phyloP scores from a whole-genome alignment of 92 coral and sea anemone genomes.

The Pocillopora grandis region DNA sequence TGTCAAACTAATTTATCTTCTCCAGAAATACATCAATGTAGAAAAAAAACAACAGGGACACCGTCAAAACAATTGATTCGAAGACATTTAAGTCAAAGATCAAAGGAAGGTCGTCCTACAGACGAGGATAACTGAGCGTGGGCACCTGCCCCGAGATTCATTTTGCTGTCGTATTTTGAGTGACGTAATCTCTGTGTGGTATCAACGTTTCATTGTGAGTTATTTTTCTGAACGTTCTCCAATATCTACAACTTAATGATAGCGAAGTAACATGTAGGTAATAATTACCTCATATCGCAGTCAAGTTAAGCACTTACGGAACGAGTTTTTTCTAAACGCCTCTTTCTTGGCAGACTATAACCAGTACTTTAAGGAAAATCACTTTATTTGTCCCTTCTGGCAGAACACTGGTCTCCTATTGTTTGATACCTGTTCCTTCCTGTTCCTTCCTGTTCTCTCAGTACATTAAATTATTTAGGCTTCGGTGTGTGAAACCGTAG shows the following conservation, averaged over 20 bases:
- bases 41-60: background rate
- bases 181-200: conserved; percentile 36
- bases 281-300: background rate
- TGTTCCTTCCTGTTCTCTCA: conserved; percentile 1
- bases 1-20: conserved; percentile 12
- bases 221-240: background rate
- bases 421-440: conserved; percentile 36
- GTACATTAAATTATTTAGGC: conserved; percentile 32
- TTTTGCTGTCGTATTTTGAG: background rate
- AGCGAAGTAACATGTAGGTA: background rate
- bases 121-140: conserved; percentile 11
- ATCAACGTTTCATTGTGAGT: background rate
- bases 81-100: conserved; percentile 23
- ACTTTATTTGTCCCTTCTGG: background rate
- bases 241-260: background rate
- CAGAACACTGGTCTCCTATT: conserved; percentile 29
- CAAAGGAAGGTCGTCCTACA: conserved; percentile 14
- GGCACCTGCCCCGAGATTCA: conserved; percentile 31
- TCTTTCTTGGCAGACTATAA: background rate
- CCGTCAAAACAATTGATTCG: background rate
- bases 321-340: too few relatives aligned
- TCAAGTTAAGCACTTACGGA: background rate
- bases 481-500: background rate
- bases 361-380: background rate
- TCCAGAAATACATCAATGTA: conserved; percentile 22